Conservation (phyloP, 2,797 vertebrate species). For the Passerculus sandwichensis region DNA sequence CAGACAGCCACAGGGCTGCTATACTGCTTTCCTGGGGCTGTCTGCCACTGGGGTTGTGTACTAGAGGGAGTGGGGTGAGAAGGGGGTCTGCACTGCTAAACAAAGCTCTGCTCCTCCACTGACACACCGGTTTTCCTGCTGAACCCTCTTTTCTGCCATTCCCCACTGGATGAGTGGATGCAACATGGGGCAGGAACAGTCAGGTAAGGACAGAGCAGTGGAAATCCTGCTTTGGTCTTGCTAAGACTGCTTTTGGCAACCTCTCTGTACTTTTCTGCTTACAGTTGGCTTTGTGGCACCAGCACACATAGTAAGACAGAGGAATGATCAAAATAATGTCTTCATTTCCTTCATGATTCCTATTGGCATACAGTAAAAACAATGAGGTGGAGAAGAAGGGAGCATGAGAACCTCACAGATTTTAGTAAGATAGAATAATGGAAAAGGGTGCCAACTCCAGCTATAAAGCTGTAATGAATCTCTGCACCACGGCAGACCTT, state of each 20-base stretch:
- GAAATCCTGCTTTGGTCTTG: not conserved
- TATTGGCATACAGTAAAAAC: not conserved
- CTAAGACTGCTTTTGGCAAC: not conserved
- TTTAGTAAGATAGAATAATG: not conserved
- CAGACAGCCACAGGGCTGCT: not conserved
- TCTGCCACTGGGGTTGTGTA: not conserved
- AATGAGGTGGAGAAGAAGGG: not conserved
- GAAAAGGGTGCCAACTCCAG: not conserved
- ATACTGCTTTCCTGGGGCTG: not conserved
- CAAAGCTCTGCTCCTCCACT: not conserved
- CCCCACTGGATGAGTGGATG: accelerated
- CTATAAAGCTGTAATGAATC: not conserved
- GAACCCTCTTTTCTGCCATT: not conserved
- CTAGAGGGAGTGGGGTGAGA: not conserved
- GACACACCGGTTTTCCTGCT: not conserved
- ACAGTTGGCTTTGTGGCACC: not conserved
- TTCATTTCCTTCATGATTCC: not conserved
- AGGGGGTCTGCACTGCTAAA: not conserved
- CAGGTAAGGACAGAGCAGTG: not conserved
- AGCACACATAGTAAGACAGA: not conserved
- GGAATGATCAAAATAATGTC: not conserved
- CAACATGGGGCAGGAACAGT: not conserved
- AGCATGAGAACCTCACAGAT: not conserved
- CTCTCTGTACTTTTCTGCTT: not conserved
- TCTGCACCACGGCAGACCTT: not conserved